phyloP scores from a whole-genome alignment of 2,888 invertebrate genomes.

The Cantharis rustica region DNA sequence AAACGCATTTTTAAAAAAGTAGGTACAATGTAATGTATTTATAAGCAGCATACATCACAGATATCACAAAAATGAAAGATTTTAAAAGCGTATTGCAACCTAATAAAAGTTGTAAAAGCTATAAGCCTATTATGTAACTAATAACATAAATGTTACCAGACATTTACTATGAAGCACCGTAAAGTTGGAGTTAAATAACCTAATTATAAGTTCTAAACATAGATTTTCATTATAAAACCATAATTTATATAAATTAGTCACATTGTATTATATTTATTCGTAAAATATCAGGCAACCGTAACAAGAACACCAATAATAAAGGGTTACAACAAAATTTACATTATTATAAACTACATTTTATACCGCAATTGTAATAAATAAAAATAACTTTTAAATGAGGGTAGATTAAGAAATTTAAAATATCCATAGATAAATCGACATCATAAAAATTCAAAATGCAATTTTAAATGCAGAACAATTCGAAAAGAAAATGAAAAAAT shows the following conservation, averaged over 20 bases:
- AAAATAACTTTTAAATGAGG: neutral
- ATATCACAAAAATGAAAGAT: neutral
- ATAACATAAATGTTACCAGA: neutral
- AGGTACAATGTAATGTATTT: neutral
- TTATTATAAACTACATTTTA: neutral
- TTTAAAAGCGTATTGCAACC: neutral
- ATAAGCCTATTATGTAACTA: neutral
- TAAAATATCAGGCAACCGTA: neutral
- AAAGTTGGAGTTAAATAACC: conserved; percentile 2
- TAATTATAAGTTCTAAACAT: conserved; percentile 22
- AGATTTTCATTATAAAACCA: conserved; percentile 38
- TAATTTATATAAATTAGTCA: conserved; percentile 37
- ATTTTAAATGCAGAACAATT: neutral
- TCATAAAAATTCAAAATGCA: neutral
- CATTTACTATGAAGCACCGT: neutral
- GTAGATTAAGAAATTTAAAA: neutral
- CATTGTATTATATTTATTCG: conserved; percentile 16
- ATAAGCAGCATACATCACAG: neutral
- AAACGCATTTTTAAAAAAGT: neutral
- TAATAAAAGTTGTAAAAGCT: neutral
- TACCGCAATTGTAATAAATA: neutral
- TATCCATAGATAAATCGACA: neutral
- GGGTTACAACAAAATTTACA: neutral
- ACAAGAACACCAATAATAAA: neutral
- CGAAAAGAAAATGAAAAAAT: neutral